Percentiles rank a stretch among this genome's conserved stretches.
These are phyloP conservation scores for Lasioglossum lativentre DNA, from an alignment of 2,888 invertebrate genomes.

Conservation along the genomic window DNA sequence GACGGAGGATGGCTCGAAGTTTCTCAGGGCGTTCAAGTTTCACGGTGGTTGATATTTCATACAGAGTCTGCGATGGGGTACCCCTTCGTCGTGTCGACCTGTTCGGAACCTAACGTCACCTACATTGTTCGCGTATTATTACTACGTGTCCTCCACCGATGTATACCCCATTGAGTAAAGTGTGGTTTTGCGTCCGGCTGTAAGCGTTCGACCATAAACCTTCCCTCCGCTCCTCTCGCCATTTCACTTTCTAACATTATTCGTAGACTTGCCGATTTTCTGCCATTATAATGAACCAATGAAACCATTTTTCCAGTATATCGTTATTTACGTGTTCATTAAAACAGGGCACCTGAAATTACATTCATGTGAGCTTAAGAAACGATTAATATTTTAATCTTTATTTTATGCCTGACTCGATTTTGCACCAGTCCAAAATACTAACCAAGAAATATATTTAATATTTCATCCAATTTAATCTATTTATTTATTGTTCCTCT, in stretches of 20 bases:
- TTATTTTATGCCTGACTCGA: too few relatives aligned
- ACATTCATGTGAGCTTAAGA: too few relatives aligned
- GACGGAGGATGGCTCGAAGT: conserved; percentile 74
- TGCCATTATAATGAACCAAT: too few relatives aligned
- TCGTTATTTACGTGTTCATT: too few relatives aligned
- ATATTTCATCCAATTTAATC: too few relatives aligned
- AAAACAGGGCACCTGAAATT: too few relatives aligned
- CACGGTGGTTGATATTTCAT: conserved; percentile 85
- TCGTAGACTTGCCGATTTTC: too few relatives aligned
- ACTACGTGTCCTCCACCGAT: conserved; percentile 60
- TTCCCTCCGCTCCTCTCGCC: conserved; percentile 37
- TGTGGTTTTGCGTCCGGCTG: conserved; percentile 84
- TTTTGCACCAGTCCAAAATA: too few relatives aligned
- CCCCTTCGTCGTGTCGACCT: conserved; percentile 70
- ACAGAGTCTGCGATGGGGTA: conserved; percentile 80
- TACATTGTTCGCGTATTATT: conserved; percentile 80
- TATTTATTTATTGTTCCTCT: too few relatives aligned
- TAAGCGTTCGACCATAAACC: conserved; percentile 44
- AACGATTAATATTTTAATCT: too few relatives aligned
- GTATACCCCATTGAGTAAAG: conserved; percentile 77
- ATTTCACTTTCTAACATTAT: conserved; percentile 12
- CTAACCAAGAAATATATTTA: too few relatives aligned
- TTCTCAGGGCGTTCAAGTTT: conserved; percentile 85
- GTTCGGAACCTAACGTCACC: conserved; percentile 76
- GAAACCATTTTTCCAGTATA: too few relatives aligned